Percentiles rank a stretch among this genome's conserved stretches.
Conservation (phyloP, 2,888 invertebrate species). For the Megalurothrips usitatus region DNA sequence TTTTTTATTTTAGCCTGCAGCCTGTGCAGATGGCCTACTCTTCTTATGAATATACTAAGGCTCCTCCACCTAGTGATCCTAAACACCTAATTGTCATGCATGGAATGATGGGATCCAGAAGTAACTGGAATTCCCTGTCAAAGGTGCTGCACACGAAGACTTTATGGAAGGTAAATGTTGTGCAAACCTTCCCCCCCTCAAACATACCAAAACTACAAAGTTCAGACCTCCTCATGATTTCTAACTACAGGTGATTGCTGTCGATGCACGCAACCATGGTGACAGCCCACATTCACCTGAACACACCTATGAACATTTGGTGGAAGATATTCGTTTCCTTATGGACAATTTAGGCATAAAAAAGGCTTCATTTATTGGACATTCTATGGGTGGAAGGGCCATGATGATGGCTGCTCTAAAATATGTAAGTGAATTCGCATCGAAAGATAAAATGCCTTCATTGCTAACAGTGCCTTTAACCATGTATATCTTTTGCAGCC, state of each 20-base stretch:
- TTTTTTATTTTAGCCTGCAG: background rate
- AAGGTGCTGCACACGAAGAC: slow-evolving; percentile 64
- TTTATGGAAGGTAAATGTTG: slow-evolving; percentile 42
- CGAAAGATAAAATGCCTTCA: background rate
- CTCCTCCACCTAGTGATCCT: background rate
- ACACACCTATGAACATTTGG: slow-evolving; percentile 70
- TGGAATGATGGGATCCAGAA: slow-evolving; percentile 67
- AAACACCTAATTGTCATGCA: slow-evolving; percentile 38
- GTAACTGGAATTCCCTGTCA: slow-evolving; percentile 78
- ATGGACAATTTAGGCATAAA: slow-evolving; percentile 59
- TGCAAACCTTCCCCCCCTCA: background rate
- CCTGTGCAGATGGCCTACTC: background rate
- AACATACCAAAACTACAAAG: background rate
- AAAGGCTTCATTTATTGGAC: slow-evolving; percentile 72
- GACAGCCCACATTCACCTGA: slow-evolving; percentile 76
- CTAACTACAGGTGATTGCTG: slow-evolving; percentile 58
- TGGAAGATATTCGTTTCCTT: slow-evolving; percentile 65
- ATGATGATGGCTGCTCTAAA: slow-evolving; percentile 79
- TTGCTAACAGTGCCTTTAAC: no score
- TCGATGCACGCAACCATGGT: slow-evolving; percentile 94
- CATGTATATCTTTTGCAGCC: slow-evolving; percentile 49
- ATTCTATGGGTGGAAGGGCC: slow-evolving; percentile 94
- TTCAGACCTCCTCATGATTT: slow-evolving; percentile 27
- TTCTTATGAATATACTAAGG: background rate
- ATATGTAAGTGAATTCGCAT: slow-evolving; percentile 50